Percentiles rank a stretch among this genome's conserved stretches.
These are phyloP conservation scores for Drosophila malerkotliana DNA, from an alignment of 1,140 invertebrate species.

Conservation along the genomic window DNA sequence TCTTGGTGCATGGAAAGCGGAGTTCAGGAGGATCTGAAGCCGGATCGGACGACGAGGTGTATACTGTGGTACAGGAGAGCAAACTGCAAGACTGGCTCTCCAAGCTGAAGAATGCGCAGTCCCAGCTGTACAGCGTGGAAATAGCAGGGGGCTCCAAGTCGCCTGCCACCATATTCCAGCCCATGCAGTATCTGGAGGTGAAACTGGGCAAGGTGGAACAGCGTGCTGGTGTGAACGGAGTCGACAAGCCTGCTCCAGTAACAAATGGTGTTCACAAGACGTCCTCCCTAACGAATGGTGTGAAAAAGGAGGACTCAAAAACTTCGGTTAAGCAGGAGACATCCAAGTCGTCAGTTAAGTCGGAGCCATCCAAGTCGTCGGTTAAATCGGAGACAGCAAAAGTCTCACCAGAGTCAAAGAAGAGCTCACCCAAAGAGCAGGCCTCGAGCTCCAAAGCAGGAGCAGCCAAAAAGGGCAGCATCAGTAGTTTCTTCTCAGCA, in stretches of 20 bases:
- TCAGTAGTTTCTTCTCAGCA: slow-evolving; percentile 65
- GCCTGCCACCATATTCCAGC: slow-evolving; percentile 65
- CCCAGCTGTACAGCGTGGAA: slow-evolving; percentile 72
- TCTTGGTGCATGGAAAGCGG: slow-evolving; percentile 61
- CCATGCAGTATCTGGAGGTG: slow-evolving; percentile 64
- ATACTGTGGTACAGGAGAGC: slow-evolving; percentile 67
- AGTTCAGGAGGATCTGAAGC: background rate
- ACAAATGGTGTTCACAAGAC: slow-evolving; percentile 37
- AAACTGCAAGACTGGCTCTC: slow-evolving; percentile 67
- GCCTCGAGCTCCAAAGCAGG: slow-evolving; percentile 38
- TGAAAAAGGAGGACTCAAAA: slow-evolving; percentile 22
- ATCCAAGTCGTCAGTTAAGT: slow-evolving; percentile 24
- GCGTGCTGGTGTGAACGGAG: slow-evolving; percentile 14
- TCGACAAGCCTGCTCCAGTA: background rate
- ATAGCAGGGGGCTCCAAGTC: slow-evolving; percentile 69
- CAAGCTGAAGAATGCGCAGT: slow-evolving; percentile 66
- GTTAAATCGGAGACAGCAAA: slow-evolving; percentile 1
- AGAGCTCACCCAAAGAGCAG: slow-evolving; percentile 49
- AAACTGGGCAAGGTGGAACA: slow-evolving; percentile 40
- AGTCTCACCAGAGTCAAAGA: slow-evolving; percentile 21
- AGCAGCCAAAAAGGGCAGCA: slow-evolving; percentile 61
- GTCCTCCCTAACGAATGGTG: slow-evolving; percentile 8
- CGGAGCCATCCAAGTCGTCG: slow-evolving; percentile 16
- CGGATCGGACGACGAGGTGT: slow-evolving; percentile 51
- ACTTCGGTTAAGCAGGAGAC: slow-evolving; percentile 15